A percentile compares a stretch with the other conserved stretches of the same genome.
Conservation (phyloP, 2,797 vertebrate species). For the Channallabes apus region DNA sequence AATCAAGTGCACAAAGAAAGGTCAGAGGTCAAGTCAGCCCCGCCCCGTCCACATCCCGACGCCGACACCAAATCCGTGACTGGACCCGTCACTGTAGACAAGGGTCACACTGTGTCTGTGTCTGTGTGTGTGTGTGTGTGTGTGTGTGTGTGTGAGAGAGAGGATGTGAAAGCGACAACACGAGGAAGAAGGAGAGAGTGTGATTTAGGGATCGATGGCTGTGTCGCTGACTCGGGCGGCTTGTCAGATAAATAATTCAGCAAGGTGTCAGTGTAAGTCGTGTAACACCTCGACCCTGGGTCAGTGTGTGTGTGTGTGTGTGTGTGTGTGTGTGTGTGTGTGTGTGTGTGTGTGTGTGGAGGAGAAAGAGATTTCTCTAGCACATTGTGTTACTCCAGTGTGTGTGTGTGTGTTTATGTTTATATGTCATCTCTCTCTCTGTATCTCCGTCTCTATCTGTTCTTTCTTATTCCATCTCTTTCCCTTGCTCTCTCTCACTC, state of each 20-base stretch:
- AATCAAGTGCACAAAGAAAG: slow-evolving; percentile 2
- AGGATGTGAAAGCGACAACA: slow-evolving; percentile 4
- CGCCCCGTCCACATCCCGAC: neutral
- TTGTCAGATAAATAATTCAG: slow-evolving; percentile 46
- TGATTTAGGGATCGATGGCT: slow-evolving; percentile 32
- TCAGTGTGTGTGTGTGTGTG: slow-evolving; percentile 49
- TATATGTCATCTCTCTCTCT: neutral
- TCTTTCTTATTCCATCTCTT: neutral
- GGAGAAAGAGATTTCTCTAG: neutral
- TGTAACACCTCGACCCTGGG: slow-evolving; percentile 38
- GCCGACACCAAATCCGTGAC: slow-evolving; percentile 7
- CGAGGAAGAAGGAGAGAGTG: slow-evolving; percentile 14
- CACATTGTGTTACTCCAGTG: neutral
- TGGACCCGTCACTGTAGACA: neutral
- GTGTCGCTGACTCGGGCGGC: slow-evolving; percentile 27
- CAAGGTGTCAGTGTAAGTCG: slow-evolving; percentile 31
- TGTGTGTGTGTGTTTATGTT: neutral
- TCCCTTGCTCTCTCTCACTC: neutral
- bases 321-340: slow-evolving; percentile 40
- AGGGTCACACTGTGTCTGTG: neutral
- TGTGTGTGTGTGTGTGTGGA: slow-evolving; percentile 26
- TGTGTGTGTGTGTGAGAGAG: neutral
- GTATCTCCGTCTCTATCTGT: neutral
- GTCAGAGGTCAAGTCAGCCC: neutral
- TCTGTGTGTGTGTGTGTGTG: neutral